Evolutionary conservation across 2,888 invertebrate species (phyloP), one percentile per base, ranked within the genome.

Genomic region (Eupeodes luniger): DNA sequence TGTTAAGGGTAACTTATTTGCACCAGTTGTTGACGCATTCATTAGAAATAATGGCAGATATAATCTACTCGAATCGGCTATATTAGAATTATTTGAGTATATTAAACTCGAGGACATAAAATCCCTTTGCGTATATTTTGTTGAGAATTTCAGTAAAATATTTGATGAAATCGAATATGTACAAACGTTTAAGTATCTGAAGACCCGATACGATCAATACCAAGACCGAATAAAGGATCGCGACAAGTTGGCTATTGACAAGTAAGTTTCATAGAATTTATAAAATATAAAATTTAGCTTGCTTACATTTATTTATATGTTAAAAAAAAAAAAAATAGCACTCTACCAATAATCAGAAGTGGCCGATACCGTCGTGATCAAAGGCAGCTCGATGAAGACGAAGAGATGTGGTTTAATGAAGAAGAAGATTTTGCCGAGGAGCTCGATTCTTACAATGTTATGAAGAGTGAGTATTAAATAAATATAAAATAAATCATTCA

Each of bases 81-180:
- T 99, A 93, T 95, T 99, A 93, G 99, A 99, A 94, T 96, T 99
- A 95, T 99, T 99, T 94, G 99, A 99, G 94, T 99, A 98, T 94
- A 98, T 99, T 90, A 98, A 98, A 95, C 94, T 97, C 94, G 98
- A 98, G 94, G 98, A 98, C 93, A 97, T 98, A 86, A 98, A 98
- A 94, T 96, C 97, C 59, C 94, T 98, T 91, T 98, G 97, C 94
- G 96, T 97, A 85, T 98, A 99, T 94, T 97, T 99, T 90, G 98
- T 99, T 90, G 99, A 99, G 94, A 98, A 97, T 94, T 99, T 98
- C 94, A 98, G 98, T 91, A 98, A 98, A 94, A 96, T 97, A 91
- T 95, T 99, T 92, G 98, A 99, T 93, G 96, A 97, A 92, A 97
- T 99, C 91, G 97, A 98, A 93, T 99, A 99, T 94, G 99, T 99